Evolutionary conservation across 1,140 invertebrate species (phyloP), one percentile per base, ranked within the genome.

Genomic region (Pararge aegeria): DNA sequence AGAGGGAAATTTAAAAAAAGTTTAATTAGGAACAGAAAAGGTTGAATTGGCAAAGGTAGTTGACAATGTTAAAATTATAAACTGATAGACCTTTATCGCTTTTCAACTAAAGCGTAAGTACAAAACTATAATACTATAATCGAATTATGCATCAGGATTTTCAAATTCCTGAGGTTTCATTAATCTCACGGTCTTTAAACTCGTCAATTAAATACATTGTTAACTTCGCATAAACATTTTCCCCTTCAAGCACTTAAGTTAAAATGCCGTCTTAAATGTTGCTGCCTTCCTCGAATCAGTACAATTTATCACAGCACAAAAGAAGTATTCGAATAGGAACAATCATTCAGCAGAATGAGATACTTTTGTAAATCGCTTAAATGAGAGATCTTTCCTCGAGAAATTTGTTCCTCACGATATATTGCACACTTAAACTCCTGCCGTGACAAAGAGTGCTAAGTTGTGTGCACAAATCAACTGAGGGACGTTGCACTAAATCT

Each of bases 351-450:
- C 27, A 64, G 68, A 70, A 69, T 66, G 60, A 55, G 27, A 50
- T 58, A 59, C 68, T 75, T 72, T 72, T 64, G 71, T 57, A 72
- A 59, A 75, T 71, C 73, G 52, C 74, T 71, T 76, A 75, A 79
- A 78, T 68, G 78, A 73, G 68, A 64, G 58, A 76, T 82, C 74
- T 78, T 64, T 82, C 78, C 58, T 60, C 79, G 74, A 64, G 56
- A 74, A 75, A 83, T 83, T 83, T 80, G 75, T 82, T 73, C 68
- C 61, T 63, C 64, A 68, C 67, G 70, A 87, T 83, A 84, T 83
- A 85, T 83, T 78, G 76, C 78, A 75, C 74, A 71, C 68, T 83
- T 75, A 80, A 78, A 62, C 67, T 61, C 65, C 64, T 59, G 57
- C 46, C 68, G 62, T 73, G 69, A 84, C 81, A 83, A 84, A 85